Conservation (phyloP, 2,797 vertebrate species). For the Hemitrygon akajei region DNA sequence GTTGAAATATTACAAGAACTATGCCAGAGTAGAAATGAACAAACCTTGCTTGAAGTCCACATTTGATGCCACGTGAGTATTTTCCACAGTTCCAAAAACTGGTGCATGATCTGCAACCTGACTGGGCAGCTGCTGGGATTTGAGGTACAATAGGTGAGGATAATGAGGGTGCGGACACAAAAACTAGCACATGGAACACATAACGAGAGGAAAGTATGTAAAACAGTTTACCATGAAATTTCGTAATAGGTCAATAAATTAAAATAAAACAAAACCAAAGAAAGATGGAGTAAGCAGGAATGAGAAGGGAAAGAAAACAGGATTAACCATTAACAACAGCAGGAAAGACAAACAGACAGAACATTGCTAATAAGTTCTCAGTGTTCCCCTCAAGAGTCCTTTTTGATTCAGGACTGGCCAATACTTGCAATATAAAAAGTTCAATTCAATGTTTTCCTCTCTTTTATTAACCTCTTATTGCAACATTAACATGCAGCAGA, state of each 20-base stretch:
- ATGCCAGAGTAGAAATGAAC: conserved; percentile 50
- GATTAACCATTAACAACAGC: conserved; percentile 49
- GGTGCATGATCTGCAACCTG: conserved; percentile 64
- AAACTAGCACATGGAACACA: conserved; percentile 62
- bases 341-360: conserved; percentile 45
- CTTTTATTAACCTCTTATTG: conserved; percentile 15
- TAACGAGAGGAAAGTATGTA: conserved; percentile 40
- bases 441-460: rapidly evolving
- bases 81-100: conserved; percentile 61
- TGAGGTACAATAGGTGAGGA: conserved; percentile 87
- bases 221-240: conserved; percentile 19
- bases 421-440: background rate
- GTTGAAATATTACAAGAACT: conserved; percentile 39
- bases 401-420: background rate
- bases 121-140: conserved; percentile 81
- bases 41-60: conserved; percentile 69
- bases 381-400: conserved; percentile 41
- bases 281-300: conserved; percentile 43
- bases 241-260: conserved; percentile 22
- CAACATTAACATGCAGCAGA: background rate
- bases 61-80: conserved; percentile 53
- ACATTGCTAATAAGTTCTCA: conserved; percentile 46
- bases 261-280: conserved; percentile 42
- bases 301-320: conserved; percentile 54
- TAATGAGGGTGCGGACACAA: conserved; percentile 72